These are phyloP conservation scores for Ophthalmolycus amberensis DNA, from an alignment of 2,113 vertebrate species.

Conservation along the genomic window DNA sequence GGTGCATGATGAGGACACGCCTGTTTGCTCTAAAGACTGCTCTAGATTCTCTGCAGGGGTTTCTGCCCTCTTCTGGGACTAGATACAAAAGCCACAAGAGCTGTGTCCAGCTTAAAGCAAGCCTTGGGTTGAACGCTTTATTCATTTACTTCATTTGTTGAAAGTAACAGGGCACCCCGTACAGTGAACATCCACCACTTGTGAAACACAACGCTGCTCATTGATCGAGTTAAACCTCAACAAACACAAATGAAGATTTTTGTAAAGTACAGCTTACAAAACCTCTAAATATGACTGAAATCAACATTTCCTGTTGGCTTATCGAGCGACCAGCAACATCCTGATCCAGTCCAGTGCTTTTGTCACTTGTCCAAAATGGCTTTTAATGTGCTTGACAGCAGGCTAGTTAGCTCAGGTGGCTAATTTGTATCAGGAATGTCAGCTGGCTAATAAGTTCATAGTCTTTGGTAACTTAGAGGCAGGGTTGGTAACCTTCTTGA, in stretches of 20 bases:
- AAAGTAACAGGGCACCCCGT: slow-evolving; percentile 44
- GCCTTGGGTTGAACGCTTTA: slow-evolving; percentile 62
- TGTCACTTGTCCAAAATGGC: not conserved
- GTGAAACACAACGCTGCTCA: slow-evolving; percentile 5
- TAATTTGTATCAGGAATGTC: not conserved
- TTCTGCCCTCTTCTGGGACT: slow-evolving; percentile 86
- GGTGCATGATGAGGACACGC: slow-evolving; percentile 85
- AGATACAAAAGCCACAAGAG: slow-evolving; percentile 87
- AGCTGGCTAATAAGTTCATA: not conserved
- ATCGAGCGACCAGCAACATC: not conserved
- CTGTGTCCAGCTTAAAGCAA: slow-evolving; percentile 84
- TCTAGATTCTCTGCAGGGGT: slow-evolving; percentile 85
- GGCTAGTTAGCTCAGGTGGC: not conserved
- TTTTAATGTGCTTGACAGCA: not conserved
- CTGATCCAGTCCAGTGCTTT: not conserved
- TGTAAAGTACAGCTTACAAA: not conserved
- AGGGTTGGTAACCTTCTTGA: too few species aligned
- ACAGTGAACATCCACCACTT: slow-evolving; percentile 22
- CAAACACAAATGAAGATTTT: not conserved
- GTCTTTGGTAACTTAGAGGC: not conserved
- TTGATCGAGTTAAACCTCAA: slow-evolving; percentile 34
- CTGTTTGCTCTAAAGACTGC: slow-evolving; percentile 86
- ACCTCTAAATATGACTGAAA: not conserved
- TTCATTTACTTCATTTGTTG: slow-evolving; percentile 26
- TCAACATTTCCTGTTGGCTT: not conserved